These are phyloP conservation scores for Leucosticte australis DNA, from an alignment of 2,113 vertebrate species.

Conservation along the genomic window DNA sequence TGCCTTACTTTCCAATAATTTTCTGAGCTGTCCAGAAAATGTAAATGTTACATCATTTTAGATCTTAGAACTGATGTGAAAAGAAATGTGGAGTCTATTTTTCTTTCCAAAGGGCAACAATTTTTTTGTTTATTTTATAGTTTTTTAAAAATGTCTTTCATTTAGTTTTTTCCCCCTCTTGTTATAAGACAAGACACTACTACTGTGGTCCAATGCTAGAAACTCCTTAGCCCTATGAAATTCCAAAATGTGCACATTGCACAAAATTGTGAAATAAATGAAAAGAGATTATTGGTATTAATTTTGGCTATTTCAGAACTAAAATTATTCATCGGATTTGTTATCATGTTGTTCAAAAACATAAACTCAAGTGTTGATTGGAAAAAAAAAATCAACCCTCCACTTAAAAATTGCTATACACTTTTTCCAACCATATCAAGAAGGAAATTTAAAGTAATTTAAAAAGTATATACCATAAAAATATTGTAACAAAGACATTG, in stretches of 20 bases:
- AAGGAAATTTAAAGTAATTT: not conserved
- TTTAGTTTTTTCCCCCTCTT: rapidly evolving
- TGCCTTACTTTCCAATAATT: not conserved
- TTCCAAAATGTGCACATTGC: not conserved
- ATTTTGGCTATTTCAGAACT: not conserved
- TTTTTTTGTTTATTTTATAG: not conserved
- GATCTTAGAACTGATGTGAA: not conserved
- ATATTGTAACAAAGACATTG: not conserved
- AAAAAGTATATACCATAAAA: not conserved
- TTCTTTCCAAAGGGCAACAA: not conserved
- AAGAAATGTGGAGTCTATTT: not conserved
- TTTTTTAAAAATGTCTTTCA: rapidly evolving
- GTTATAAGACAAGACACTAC: not conserved
- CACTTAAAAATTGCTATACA: not conserved
- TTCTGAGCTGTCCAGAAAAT: not conserved
- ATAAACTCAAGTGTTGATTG: not conserved
- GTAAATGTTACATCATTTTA: not conserved
- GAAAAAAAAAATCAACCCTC: rapidly evolving
- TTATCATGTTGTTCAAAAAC: not conserved
- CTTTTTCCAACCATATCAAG: not conserved
- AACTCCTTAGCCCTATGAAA: not conserved
- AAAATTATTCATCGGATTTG: not conserved
- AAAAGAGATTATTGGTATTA: not conserved
- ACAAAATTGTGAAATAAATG: not conserved
- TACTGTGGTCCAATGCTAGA: not conserved